Percentiles rank a stretch among this genome's conserved stretches.
phyloP scores from a whole-genome alignment of 2,113 vertebrate species.

The Lanius ludovicianus region DNA sequence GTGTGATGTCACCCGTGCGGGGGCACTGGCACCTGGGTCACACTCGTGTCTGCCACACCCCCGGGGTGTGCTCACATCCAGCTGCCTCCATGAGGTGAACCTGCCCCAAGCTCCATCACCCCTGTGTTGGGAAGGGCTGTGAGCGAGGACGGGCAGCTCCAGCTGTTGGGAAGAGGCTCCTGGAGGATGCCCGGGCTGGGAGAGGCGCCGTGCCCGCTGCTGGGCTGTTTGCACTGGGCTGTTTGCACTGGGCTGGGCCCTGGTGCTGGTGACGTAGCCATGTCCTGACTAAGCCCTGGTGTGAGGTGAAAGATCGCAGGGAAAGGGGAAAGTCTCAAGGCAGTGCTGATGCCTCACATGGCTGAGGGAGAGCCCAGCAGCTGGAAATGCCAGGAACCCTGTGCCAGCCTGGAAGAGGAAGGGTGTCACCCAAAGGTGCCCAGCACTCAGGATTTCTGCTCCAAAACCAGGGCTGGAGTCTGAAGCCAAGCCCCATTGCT shows the following conservation, averaged over 20 bases:
- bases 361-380: neutral
- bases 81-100: rapidly evolving
- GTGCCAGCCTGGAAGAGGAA: neutral
- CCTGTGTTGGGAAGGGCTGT: rapidly evolving
- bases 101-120: rapidly evolving
- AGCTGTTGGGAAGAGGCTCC: neutral
- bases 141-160: rapidly evolving
- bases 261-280: neutral
- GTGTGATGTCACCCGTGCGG: neutral
- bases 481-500: neutral
- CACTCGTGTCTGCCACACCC: neutral
- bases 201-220: rapidly evolving
- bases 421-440: neutral
- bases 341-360: neutral
- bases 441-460: neutral
- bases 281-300: neutral
- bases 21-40: neutral
- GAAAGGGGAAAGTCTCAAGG: neutral
- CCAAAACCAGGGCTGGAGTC: neutral
- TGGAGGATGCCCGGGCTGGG: rapidly evolving
- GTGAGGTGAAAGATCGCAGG: neutral
- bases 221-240: slow-evolving; percentile 1
- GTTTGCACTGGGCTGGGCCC: slow-evolving; percentile 18
- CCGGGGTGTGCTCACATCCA: rapidly evolving
- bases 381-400: neutral